These are phyloP conservation scores for Eremobia ochroleuca DNA, from an alignment of 2,888 invertebrate species.

Conservation along the genomic window DNA sequence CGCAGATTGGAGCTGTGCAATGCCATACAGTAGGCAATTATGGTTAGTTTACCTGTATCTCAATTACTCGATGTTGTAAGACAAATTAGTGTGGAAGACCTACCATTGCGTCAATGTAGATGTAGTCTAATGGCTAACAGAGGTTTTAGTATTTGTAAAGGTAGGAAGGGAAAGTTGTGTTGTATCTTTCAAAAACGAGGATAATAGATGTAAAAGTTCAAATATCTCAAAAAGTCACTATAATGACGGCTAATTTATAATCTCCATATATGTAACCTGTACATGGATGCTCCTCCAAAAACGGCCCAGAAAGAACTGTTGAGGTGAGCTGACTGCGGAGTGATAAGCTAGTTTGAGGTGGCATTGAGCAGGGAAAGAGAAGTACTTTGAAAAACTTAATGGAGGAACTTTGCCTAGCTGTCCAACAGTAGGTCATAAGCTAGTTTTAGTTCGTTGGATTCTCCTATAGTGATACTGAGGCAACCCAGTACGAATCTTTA, in stretches of 20 bases:
- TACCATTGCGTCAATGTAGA: constrained; percentile 35
- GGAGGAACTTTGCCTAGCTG: not conserved
- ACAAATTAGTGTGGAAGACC: constrained; percentile 39
- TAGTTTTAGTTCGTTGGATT: not conserved
- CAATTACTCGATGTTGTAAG: constrained; percentile 49
- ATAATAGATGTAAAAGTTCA: not conserved
- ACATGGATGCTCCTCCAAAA: not conserved
- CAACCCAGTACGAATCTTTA: not conserved
- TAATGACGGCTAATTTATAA: not conserved
- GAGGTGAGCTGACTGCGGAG: not conserved
- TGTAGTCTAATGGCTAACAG: constrained; percentile 6
- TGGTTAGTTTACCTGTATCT: constrained; percentile 47
- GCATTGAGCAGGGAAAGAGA: too few relatives aligned
- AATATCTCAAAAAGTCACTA: not conserved
- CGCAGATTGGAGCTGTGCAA: constrained; percentile 37
- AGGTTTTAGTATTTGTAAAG: constrained; percentile 15
- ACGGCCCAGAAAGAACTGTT: not conserved
- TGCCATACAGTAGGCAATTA: constrained; percentile 46
- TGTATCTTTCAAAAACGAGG: not conserved
- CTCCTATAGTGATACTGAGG: not conserved
- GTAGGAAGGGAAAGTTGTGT: not conserved
- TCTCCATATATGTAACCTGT: not conserved
- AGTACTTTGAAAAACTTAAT: not conserved
- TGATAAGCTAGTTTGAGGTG: not conserved
- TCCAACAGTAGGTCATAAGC: not conserved